These are phyloP conservation scores for Neoscelio sp. DNA, from an alignment of 2,888 invertebrate species.

Conservation along the genomic window DNA sequence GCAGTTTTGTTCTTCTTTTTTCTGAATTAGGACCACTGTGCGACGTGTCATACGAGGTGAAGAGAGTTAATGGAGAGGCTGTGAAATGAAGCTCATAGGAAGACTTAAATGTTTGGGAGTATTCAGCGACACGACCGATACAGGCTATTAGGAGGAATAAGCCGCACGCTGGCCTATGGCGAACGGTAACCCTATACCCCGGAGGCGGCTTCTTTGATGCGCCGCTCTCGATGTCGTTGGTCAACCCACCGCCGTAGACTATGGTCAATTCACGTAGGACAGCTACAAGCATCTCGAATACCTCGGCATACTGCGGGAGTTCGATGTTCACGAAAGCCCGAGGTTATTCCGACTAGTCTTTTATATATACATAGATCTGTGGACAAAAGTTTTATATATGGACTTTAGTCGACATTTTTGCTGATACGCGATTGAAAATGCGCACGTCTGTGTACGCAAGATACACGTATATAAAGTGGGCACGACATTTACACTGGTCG, in stretches of 20 bases:
- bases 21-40: constrained; percentile 53
- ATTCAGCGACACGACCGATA: constrained; percentile 73
- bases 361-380: constrained; percentile 62
- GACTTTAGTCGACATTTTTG: constrained; percentile 60
- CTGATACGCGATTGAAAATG: constrained; percentile 48
- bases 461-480: constrained; percentile 47
- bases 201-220: constrained; percentile 81
- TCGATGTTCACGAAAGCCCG: constrained; percentile 74
- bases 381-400: constrained; percentile 53
- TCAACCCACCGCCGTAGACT: constrained; percentile 78
- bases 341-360: constrained; percentile 69
- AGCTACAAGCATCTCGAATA: constrained; percentile 82
- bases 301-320: constrained; percentile 78
- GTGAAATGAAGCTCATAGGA: constrained; percentile 63
- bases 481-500: constrained; percentile 68
- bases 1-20: constrained; percentile 13
- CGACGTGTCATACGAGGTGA: constrained; percentile 50
- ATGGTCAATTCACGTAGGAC: constrained; percentile 80
- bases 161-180: constrained; percentile 74
- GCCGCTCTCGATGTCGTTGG: constrained; percentile 75
- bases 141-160: constrained; percentile 79
- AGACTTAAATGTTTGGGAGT: constrained; percentile 54
- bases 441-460: constrained; percentile 55
- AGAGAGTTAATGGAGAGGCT: constrained; percentile 63
- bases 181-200: constrained; percentile 79